These are phyloP conservation scores for Aphidius gifuensis DNA, from an alignment of 1,140 invertebrate genomes.

Conservation along the genomic window DNA sequence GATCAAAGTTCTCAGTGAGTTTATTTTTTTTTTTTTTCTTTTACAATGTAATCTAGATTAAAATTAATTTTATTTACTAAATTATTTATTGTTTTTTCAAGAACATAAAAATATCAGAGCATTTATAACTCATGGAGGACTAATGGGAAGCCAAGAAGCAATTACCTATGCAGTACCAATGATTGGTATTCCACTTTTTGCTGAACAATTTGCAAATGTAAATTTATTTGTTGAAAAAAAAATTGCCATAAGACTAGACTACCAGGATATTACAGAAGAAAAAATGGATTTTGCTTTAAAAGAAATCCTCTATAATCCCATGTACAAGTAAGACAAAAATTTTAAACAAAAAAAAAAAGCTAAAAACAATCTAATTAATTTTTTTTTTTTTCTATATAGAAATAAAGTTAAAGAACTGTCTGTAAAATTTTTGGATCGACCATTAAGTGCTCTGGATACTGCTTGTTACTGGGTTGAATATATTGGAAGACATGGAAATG, in stretches of 20 bases:
- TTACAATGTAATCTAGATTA: conserved; percentile 6
- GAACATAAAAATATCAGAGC: conserved; percentile 51
- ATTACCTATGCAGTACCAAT: conserved; percentile 71
- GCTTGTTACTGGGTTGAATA: conserved; percentile 63
- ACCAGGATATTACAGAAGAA: conserved; percentile 35
- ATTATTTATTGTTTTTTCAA: conserved; percentile 22
- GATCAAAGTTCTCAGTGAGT: conserved; percentile 61
- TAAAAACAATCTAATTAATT: not conserved
- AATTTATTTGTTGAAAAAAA: conserved; percentile 33
- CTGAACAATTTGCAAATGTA: conserved; percentile 66
- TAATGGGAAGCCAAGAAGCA: conserved; percentile 72
- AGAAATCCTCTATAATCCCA: conserved; percentile 34
- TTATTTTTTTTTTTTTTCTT: not conserved
- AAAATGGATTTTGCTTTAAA: conserved; percentile 36
- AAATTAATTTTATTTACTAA: not conserved
- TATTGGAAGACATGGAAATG: conserved; percentile 55
- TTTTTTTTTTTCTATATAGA: conserved; percentile 23
- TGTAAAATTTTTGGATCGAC: conserved; percentile 39
- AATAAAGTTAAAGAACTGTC: conserved; percentile 30
- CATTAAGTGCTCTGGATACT: conserved; percentile 53
- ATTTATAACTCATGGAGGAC: conserved; percentile 73
- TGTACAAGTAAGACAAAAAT: conserved; percentile 34
- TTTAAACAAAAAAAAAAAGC: not conserved
- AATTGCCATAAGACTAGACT: conserved; percentile 41
- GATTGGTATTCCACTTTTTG: conserved; percentile 69